phyloP scores from a whole-genome alignment of 2,888 invertebrate species.

The Drosophila bunnanda region DNA sequence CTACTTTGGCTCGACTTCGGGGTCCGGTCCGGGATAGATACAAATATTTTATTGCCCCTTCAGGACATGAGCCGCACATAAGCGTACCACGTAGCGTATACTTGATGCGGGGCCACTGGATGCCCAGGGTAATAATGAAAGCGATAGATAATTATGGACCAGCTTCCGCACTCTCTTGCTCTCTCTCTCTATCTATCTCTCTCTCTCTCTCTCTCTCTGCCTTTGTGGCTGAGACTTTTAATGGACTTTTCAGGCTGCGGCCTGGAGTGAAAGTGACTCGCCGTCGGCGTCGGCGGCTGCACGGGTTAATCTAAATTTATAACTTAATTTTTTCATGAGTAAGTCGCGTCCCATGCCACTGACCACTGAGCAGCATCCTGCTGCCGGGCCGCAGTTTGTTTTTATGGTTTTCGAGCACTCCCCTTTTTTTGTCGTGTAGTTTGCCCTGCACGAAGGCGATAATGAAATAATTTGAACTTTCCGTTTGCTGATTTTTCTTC shows the following conservation, averaged over 20 bases:
- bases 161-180: neutral
- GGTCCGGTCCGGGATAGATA: conserved; percentile 60
- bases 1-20: conserved; percentile 28
- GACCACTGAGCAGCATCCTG: conserved; percentile 25
- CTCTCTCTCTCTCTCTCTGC: neutral
- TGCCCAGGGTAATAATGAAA: conserved; percentile 68
- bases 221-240: conserved; percentile 64
- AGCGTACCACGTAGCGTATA: conserved; percentile 49
- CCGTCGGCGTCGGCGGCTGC: conserved; percentile 43
- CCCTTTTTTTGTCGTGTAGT: conserved; percentile 35
- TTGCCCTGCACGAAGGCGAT: conserved; percentile 72
- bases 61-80: conserved; percentile 68
- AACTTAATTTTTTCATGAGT: conserved; percentile 68
- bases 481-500: conserved; percentile 44
- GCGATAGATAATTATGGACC: conserved; percentile 74
- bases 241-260: conserved; percentile 64
- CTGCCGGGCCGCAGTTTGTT: conserved; percentile 31
- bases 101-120: conserved; percentile 38
- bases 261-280: conserved; percentile 35
- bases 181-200: neutral
- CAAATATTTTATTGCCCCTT: conserved; percentile 81
- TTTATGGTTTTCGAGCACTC: conserved; percentile 54
- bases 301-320: conserved; percentile 80
- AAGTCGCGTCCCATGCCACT: conserved; percentile 41
- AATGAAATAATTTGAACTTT: conserved; percentile 81